Conservation (phyloP, 2,113 vertebrate species). For the Xenopus laevis region DNA sequence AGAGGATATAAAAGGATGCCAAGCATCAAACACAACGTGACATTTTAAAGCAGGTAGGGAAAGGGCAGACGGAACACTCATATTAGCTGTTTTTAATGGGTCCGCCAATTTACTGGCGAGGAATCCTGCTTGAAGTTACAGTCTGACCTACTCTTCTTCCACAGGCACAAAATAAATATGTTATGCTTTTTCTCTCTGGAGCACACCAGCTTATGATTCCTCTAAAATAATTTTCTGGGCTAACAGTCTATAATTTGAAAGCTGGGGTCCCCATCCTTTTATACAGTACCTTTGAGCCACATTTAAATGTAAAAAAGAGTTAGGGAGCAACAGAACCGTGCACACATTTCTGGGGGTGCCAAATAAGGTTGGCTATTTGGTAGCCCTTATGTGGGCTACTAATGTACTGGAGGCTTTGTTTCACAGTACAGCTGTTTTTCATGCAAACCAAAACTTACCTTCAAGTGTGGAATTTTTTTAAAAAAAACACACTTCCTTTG, state of each 20-base stretch:
- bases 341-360: no score
- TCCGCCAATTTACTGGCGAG: neutral
- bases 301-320: no score
- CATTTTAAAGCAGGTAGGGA: neutral
- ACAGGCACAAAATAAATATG: neutral
- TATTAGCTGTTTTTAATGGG: neutral
- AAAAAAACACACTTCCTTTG: no score
- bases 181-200: neutral
- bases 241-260: neutral
- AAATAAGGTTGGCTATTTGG: no score
- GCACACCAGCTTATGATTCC: neutral
- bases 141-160: neutral
- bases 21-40: neutral
- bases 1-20: neutral
- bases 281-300: no score
- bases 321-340: no score
- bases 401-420: no score
- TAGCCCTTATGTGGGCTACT: no score
- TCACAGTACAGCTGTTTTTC: no score
- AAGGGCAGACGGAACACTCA: neutral
- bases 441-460: no score
- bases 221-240: neutral
- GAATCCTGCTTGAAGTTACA: neutral
- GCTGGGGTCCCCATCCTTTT: neutral
- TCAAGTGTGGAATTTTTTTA: no score